phyloP scores from a whole-genome alignment of 2,113 vertebrate species.

The Strigops habroptila region DNA sequence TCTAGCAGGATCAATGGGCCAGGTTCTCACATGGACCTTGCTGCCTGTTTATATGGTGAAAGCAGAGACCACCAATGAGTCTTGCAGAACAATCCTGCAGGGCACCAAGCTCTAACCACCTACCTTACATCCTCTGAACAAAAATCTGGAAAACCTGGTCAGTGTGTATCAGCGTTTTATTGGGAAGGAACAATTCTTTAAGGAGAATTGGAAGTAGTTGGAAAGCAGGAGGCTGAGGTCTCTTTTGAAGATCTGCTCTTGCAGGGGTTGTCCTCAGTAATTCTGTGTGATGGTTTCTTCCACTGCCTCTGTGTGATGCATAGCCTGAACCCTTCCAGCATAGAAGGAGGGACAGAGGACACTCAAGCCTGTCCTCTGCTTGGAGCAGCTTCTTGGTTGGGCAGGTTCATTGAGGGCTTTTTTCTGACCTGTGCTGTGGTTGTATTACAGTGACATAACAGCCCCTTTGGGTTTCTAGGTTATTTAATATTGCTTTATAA shows the following conservation, averaged over 20 bases:
- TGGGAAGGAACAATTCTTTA: not conserved
- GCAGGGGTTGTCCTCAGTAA: not conserved
- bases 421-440: not conserved
- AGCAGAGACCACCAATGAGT: not conserved
- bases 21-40: not conserved
- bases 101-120: not conserved
- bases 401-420: not conserved
- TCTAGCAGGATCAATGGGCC: not conserved
- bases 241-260: not conserved
- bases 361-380: not conserved
- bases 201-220: not conserved
- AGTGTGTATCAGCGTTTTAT: rapidly evolving
- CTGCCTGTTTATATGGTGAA: not conserved
- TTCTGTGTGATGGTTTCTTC: not conserved
- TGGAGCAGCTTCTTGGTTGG: not conserved
- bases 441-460: not conserved
- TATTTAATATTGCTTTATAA: not conserved
- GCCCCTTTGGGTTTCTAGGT: not conserved
- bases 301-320: not conserved
- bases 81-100: not conserved
- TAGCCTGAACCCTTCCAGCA: not conserved
- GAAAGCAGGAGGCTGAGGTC: not conserved
- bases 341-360: not conserved
- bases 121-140: rapidly evolving
- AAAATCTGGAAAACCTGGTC: not conserved